Percentiles rank a stretch among this genome's conserved stretches.
Evolutionary conservation across 2,888 invertebrate species (phyloP).

Genomic region (Charanyca ferruginea): DNA sequence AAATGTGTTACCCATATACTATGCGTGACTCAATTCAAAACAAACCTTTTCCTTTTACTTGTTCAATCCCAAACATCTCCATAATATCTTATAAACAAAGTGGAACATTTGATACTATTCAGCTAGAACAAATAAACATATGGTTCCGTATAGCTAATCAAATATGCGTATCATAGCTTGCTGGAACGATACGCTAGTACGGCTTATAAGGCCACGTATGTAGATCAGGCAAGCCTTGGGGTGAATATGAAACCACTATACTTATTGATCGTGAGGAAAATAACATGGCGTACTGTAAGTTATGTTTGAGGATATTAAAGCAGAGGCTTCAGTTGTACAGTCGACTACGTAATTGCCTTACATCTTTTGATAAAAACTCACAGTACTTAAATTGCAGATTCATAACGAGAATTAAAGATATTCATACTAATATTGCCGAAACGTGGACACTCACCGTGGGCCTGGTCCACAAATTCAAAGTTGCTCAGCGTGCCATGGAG

Average conservation of each 20-base stretch:
- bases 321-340: background rate
- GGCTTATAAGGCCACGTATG: background rate
- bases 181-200: constrained; percentile 11
- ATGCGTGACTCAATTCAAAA: background rate
- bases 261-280: constrained; percentile 25
- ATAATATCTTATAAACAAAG: constrained; percentile 22
- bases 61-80: background rate
- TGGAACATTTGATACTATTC: constrained; percentile 22
- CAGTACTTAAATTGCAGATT: too few species aligned
- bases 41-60: background rate
- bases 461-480: too few species aligned
- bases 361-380: too few species aligned
- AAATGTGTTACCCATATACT: background rate
- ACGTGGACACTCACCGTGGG: too few species aligned
- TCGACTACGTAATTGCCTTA: too few species aligned
- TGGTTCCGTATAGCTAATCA: constrained; percentile 27
- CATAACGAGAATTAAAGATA: too few species aligned
- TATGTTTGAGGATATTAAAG: background rate
- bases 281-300: background rate
- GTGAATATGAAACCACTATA: constrained; percentile 10
- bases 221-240: background rate
- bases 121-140: constrained; percentile 34
- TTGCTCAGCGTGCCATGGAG: too few species aligned
- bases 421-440: too few species aligned
- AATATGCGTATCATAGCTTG: constrained; percentile 29